phyloP scores from a whole-genome alignment of 1,140 invertebrate genomes.

The Apis dorsata region DNA sequence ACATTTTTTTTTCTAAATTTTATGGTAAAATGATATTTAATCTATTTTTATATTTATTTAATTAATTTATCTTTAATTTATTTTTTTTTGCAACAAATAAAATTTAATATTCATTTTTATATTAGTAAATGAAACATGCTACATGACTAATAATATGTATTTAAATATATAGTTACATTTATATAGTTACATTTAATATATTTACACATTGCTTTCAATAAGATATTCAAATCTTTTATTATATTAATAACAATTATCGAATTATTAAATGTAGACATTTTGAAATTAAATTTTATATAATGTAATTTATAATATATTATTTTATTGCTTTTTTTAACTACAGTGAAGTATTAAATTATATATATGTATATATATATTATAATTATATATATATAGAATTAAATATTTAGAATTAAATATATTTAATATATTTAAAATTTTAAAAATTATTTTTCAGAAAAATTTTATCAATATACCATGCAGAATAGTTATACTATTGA shows the following conservation, averaged over 20 bases:
- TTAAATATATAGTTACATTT: background rate
- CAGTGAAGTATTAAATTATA: too few species aligned
- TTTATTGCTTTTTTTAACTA: background rate
- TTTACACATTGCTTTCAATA: background rate
- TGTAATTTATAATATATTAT: background rate
- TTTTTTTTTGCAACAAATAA: too few species aligned
- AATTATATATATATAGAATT: background rate
- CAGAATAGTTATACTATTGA: conserved; percentile 20
- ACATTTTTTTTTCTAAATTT: background rate
- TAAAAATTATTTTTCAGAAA: conserved; percentile 22
- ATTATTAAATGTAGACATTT: background rate
- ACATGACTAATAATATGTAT: background rate
- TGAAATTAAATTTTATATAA: background rate
- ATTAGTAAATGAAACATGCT: background rate
- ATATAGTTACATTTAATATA: background rate
- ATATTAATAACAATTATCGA: background rate
- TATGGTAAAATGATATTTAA: background rate
- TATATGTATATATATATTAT: background rate
- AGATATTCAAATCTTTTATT: background rate
- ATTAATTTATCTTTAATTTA: too few species aligned
- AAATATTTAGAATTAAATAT: background rate
- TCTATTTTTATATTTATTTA: background rate
- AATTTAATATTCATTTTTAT: background rate
- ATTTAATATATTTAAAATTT: background rate
- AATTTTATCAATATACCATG: conserved; percentile 45